phyloP scores from a whole-genome alignment of 2,888 invertebrate species.

The Bombylius discolor region DNA sequence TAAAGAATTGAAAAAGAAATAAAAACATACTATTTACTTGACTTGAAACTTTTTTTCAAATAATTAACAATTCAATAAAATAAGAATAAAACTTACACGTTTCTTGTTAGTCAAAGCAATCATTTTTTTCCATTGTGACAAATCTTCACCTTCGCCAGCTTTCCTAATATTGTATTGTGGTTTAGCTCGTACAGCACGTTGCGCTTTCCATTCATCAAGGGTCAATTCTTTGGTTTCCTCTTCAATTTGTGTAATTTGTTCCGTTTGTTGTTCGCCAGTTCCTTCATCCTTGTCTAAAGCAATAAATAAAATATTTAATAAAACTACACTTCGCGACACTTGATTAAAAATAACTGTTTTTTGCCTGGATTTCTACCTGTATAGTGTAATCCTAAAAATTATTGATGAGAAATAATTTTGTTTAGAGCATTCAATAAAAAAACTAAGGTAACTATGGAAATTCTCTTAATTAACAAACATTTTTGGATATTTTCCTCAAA shows the following conservation, averaged over 20 bases:
- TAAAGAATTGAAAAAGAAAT: constrained; percentile 26
- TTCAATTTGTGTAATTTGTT: constrained; percentile 38
- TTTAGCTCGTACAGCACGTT: constrained; percentile 64
- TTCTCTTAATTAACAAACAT: no score
- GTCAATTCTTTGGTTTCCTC: constrained; percentile 80
- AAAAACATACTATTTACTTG: background rate
- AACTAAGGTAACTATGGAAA: no score
- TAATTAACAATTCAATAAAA: background rate
- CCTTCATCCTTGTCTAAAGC: constrained; percentile 30
- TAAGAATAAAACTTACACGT: constrained; percentile 37
- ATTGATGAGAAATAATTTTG: no score
- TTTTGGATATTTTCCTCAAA: no score
- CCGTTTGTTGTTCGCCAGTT: constrained; percentile 30
- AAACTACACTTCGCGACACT: no score
- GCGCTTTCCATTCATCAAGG: constrained; percentile 87
- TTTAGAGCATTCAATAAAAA: no score
- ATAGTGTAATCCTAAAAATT: no score
- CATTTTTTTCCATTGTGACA: constrained; percentile 86
- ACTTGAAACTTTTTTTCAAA: background rate
- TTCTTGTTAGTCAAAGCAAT: constrained; percentile 65
- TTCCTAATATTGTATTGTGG: constrained; percentile 85
- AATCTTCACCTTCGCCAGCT: constrained; percentile 87
- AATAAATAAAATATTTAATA: no score
- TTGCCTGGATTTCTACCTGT: no score
- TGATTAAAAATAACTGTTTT: no score